Evolutionary conservation across 2,113 vertebrate species (phyloP).

Genomic region (Eira barbara): DNA sequence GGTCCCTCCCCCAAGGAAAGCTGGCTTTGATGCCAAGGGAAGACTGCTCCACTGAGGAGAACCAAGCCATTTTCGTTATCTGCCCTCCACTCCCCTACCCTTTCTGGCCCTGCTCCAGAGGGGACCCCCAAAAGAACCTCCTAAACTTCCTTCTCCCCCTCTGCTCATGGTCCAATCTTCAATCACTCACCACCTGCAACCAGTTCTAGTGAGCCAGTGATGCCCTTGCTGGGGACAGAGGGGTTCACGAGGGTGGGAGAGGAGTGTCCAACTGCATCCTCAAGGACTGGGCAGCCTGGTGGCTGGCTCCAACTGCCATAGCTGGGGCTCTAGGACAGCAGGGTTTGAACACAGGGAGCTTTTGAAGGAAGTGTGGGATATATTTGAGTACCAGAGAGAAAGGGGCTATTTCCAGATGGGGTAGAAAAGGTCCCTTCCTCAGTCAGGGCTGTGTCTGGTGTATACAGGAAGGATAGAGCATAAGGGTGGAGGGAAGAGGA

Average conservation of each 20-base stretch:
- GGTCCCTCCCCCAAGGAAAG: background rate
- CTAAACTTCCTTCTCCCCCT: background rate
- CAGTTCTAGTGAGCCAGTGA: background rate
- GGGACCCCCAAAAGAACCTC: background rate
- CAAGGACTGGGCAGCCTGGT: background rate
- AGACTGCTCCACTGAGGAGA: background rate
- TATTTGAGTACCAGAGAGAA: background rate
- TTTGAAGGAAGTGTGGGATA: background rate
- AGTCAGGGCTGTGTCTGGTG: background rate
- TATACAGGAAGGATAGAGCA: background rate
- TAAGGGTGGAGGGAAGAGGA: background rate
- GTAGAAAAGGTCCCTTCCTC: background rate
- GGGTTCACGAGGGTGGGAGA: background rate
- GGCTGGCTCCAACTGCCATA: background rate
- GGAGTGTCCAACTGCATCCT: background rate
- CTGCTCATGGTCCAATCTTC: too few relatives aligned
- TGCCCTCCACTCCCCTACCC: accelerated
- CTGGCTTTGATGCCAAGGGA: too few relatives aligned
- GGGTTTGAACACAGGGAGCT: background rate
- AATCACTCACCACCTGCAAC: background rate
- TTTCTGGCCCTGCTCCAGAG: background rate
- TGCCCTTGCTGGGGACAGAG: background rate
- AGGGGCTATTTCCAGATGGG: background rate
- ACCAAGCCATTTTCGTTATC: background rate
- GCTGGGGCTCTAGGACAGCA: background rate